These are phyloP conservation scores for Globicephala melas DNA, from an alignment of 2,113 vertebrate genomes.

Conservation along the genomic window DNA sequence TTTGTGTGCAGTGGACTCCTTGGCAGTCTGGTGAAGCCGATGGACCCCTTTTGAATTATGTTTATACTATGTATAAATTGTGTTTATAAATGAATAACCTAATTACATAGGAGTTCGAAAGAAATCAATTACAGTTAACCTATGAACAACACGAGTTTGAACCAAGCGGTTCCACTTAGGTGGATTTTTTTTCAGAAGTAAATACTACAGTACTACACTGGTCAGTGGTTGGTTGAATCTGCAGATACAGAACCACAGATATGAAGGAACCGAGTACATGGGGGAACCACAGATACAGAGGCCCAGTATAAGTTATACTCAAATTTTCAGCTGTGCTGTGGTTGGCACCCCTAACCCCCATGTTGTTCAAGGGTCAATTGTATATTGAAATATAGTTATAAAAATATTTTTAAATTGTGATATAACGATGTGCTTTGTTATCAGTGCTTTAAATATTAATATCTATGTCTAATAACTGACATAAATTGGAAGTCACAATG, in stretches of 20 bases:
- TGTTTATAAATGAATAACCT: slow-evolving; percentile 16
- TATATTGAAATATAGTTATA: background rate
- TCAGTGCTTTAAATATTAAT: background rate
- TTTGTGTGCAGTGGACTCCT: background rate
- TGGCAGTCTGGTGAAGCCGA: background rate
- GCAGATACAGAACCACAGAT: background rate
- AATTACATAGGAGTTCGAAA: background rate
- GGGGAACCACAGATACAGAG: background rate
- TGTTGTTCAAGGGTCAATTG: background rate
- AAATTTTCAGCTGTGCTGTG: background rate
- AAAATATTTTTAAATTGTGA: background rate
- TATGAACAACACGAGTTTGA: background rate
- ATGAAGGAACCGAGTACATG: background rate
- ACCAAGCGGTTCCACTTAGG: background rate
- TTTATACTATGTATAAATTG: background rate
- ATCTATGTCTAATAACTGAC: background rate
- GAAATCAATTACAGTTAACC: background rate
- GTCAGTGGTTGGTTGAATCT: background rate
- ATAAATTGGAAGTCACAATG: background rate
- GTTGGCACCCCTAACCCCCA: background rate
- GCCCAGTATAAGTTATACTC: background rate
- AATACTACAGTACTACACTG: background rate
- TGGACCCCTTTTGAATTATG: background rate
- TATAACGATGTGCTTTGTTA: background rate
- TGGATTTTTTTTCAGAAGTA: background rate